These are phyloP conservation scores for Mechanitis messenoides DNA, from an alignment of 2,888 invertebrate species.

Conservation along the genomic window DNA sequence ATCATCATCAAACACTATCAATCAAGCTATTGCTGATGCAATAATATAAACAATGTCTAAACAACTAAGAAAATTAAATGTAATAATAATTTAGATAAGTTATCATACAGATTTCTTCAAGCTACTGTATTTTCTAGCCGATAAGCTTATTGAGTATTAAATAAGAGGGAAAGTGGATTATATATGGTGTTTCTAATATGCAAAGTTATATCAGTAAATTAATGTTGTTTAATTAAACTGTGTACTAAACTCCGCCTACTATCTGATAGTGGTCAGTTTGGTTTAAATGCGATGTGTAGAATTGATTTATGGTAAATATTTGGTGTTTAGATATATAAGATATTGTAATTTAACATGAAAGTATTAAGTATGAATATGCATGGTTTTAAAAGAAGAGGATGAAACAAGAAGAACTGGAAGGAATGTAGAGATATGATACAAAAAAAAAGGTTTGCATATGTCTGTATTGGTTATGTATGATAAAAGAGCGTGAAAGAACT, in stretches of 20 bases:
- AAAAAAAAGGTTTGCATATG: no score
- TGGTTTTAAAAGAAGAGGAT: no score
- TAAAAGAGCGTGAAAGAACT: no score
- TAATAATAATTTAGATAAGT: conserved; percentile 12
- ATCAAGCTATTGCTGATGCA: no score
- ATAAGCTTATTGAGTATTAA: not conserved
- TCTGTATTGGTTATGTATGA: no score
- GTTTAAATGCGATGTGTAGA: not conserved
- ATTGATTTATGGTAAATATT: not conserved
- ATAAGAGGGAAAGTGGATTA: conserved; percentile 6
- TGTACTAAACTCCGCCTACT: not conserved
- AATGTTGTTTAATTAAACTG: conserved; percentile 6
- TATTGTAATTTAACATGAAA: no score
- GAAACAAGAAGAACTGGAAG: no score
- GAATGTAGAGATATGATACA: no score
- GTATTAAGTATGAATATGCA: no score
- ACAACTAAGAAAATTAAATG: conserved; percentile 9
- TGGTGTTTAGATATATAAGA: no score
- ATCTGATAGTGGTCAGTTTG: not conserved
- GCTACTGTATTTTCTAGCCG: conserved; percentile 13
- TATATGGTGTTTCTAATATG: conserved; percentile 14
- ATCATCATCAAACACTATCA: no score
- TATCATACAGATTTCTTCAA: conserved; percentile 17
- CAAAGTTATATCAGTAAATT: conserved; percentile 8
- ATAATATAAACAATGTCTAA: no score